Evolutionary conservation across 2,888 invertebrate species (phyloP), one percentile per base, ranked within the genome.

Genomic region (Netelia virgata): DNA sequence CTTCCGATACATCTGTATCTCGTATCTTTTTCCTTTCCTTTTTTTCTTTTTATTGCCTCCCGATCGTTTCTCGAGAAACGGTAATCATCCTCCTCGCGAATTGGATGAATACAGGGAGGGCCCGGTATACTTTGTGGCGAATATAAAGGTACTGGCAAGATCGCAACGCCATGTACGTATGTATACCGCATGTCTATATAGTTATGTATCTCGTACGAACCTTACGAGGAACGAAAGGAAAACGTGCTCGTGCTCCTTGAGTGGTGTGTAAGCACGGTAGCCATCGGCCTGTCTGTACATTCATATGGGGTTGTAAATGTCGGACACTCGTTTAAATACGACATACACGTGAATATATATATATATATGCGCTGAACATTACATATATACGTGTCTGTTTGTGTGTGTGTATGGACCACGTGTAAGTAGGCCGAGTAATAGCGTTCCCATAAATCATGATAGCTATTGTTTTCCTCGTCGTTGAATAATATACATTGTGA

Each of bases 361-460:
- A 88, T 85, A 87, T 88, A 87, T 87, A 76, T 86, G 43, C 87
- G 88, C 87, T 87, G 88, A 88, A 57, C 20, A 57, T 53, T 18
- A 14, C 88, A 88, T 85, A 36, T 36, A 1, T 1, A 36, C 6
- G 36, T 36, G 36, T 36, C 6, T 36, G 36, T 6, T 87, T 87
- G 28, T 5, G 87, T 88, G 88, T 88, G 79, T 87, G 87, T 88
- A 90, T 89, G 89, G 8, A 36, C 36, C 36, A 36, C 36, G 6
- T 36, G 36, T 36, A 36, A 36, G 36, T 90, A 89, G 91, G 88
- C 84, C 86, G 91, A 36, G 86, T 88, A 89, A 92, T 92, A 92
- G 92, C 92, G 89, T 90, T 82, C 88, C 87, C 89, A 89, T 93
- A 93, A 93, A 92, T 92, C 92, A 93, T 86, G 77, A 59, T 85